A percentile compares a stretch with the other conserved stretches of the same genome.
Evolutionary conservation across 2,113 vertebrate species (phyloP).

Genomic region (Eublepharis macularius): DNA sequence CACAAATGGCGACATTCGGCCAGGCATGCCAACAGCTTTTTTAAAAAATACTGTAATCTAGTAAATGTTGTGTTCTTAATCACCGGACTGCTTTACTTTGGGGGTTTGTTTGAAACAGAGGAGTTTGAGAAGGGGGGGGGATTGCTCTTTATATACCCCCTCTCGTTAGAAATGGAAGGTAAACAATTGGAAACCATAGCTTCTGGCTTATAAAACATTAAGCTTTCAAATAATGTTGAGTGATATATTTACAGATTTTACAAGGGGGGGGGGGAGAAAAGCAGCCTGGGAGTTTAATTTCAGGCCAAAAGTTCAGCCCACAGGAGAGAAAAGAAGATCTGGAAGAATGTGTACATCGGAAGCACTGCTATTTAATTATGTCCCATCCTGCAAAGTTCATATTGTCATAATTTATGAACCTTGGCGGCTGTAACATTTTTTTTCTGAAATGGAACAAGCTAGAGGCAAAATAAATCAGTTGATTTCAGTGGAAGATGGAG

Average conservation of each 20-base stretch:
- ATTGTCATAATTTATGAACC: slow-evolving; percentile 27
- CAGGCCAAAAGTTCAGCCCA: slow-evolving; percentile 37
- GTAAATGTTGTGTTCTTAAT: not conserved
- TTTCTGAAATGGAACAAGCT: not conserved
- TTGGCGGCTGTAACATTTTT: slow-evolving; percentile 1
- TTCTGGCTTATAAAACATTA: slow-evolving; percentile 23
- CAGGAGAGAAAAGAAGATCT: slow-evolving; percentile 32
- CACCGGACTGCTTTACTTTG: not conserved
- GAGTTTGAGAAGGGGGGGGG: slow-evolving; percentile 1
- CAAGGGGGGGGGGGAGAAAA: slow-evolving; percentile 32
- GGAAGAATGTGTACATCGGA: slow-evolving; percentile 43
- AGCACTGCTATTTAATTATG: not conserved
- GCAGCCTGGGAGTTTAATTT: slow-evolving; percentile 44
- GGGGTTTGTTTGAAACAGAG: not conserved
- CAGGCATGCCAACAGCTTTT: too few relatives aligned
- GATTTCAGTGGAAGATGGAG: not conserved
- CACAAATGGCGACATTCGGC: too few relatives aligned
- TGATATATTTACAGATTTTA: slow-evolving; percentile 43
- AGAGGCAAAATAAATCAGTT: not conserved
- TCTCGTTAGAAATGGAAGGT: slow-evolving; percentile 21
- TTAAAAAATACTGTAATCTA: not conserved
- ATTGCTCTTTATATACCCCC: not conserved
- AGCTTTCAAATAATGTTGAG: slow-evolving; percentile 23
- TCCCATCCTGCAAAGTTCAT: rapidly evolving
- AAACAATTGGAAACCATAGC: not conserved